Conservation (phyloP, 2,888 invertebrate species). For the Caenorhabditis imperialis region DNA sequence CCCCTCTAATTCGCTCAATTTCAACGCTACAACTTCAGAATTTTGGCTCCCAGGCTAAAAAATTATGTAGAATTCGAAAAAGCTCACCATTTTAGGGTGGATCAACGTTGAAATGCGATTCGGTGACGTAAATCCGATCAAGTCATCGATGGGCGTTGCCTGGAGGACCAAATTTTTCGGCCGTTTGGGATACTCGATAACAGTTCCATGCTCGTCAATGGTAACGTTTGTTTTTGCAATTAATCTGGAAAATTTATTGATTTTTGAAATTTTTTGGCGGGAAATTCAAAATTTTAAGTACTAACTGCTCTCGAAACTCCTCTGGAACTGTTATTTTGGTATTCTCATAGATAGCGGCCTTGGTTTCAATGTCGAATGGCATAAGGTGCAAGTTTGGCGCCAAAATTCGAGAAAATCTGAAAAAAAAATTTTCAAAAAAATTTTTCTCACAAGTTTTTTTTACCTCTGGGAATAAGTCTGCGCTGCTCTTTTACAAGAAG, state of each 20-base stretch:
- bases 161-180: constrained; percentile 2
- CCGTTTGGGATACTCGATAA: constrained; percentile 5
- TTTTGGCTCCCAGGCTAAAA: no score
- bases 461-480: constrained; percentile 2
- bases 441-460: neutral
- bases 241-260: neutral
- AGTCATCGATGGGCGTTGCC: neutral
- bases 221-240: neutral
- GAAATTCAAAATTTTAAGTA: neutral
- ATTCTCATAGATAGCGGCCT: constrained; percentile 12
- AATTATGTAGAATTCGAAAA: no score
- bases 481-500: neutral
- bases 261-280: neutral
- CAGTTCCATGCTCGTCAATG: neutral
- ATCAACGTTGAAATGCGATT: neutral
- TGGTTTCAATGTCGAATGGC: constrained; percentile 25
- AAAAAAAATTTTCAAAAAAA: neutral
- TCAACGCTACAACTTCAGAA: no score
- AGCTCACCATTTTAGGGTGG: neutral
- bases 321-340: neutral
- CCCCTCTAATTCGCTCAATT: no score
- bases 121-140: constrained; percentile 2
- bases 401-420: constrained; percentile 2
- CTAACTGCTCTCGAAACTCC: constrained; percentile 10
- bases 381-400: constrained; percentile 16